phyloP scores from a whole-genome alignment of 2,888 invertebrate genomes.

The Eubasilissa splendida region DNA sequence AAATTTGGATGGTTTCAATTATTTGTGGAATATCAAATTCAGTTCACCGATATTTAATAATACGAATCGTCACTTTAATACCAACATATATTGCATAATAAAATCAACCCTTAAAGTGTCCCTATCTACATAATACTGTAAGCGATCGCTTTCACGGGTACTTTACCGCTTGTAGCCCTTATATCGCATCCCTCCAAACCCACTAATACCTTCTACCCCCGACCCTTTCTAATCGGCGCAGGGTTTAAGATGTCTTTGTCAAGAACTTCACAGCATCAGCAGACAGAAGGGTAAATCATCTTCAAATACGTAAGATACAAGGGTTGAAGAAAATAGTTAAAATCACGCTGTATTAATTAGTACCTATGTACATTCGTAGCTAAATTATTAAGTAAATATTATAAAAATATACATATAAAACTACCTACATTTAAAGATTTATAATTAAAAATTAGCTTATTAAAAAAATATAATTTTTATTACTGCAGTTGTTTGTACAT shows the following conservation, averaged over 20 bases:
- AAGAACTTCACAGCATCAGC: constrained; percentile 8
- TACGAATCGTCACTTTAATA: constrained; percentile 34
- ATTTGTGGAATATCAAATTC: neutral
- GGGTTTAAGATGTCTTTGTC: constrained; percentile 40
- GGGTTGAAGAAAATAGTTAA: too few species aligned
- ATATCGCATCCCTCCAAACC: constrained; percentile 13
- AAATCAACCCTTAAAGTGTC: constrained; percentile 57
- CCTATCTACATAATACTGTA: constrained; percentile 58
- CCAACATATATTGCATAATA: constrained; percentile 50
- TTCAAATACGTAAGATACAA: neutral
- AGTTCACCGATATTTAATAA: constrained; percentile 3
- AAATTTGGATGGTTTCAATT: too few species aligned
- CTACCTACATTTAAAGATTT: neutral
- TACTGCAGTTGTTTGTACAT: too few species aligned
- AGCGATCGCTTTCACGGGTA: constrained; percentile 59
- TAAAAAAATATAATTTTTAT: too few species aligned
- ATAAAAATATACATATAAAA: too few species aligned
- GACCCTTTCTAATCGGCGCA: constrained; percentile 39
- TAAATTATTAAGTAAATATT: neutral
- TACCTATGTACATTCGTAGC: too few species aligned
- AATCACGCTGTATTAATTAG: too few species aligned
- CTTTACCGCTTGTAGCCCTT: constrained; percentile 43
- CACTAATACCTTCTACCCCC: neutral
- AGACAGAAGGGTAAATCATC: neutral
- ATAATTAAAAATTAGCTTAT: neutral